A percentile compares a stretch with the other conserved stretches of the same genome.
phyloP scores from a whole-genome alignment of 2,888 invertebrate species.

The Hecatera dysodea region DNA sequence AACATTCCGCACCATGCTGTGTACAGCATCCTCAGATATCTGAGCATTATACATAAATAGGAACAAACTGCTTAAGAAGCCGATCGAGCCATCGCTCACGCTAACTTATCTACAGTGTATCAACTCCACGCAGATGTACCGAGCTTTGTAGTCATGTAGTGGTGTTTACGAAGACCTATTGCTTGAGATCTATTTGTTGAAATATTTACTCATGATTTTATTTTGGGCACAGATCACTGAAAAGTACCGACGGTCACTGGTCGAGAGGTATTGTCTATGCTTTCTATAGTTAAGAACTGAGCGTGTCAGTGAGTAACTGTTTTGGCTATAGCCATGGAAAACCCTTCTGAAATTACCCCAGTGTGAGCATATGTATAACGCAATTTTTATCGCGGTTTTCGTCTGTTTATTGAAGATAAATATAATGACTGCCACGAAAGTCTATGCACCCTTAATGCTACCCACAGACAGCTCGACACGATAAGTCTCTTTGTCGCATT shows the following conservation, averaged over 20 bases:
- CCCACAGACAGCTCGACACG: too few relatives aligned
- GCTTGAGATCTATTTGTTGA: slow-evolving; percentile 3
- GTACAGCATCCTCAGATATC: slow-evolving; percentile 23
- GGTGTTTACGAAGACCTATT: neutral
- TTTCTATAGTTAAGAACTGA: too few relatives aligned
- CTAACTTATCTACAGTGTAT: slow-evolving; percentile 49
- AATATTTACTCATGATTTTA: neutral
- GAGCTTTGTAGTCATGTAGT: slow-evolving; percentile 48
- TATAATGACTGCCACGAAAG: slow-evolving; percentile 20
- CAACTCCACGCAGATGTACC: slow-evolving; percentile 53
- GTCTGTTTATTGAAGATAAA: neutral
- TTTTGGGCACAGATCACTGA: too few relatives aligned
- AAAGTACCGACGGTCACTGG: too few relatives aligned
- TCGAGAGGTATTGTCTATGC: too few relatives aligned
- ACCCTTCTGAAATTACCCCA: neutral
- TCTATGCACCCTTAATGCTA: neutral
- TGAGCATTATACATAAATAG: slow-evolving; percentile 66
- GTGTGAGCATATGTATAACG: neutral
- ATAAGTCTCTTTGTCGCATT: too few relatives aligned
- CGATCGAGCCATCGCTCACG: slow-evolving; percentile 49
- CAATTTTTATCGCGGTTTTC: neutral
- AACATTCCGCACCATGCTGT: neutral
- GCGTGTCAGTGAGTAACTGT: too few relatives aligned
- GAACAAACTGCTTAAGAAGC: slow-evolving; percentile 65
- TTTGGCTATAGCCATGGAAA: neutral